These are phyloP conservation scores for Agrotis exclamationis DNA, from an alignment of 2,888 invertebrate genomes.

Conservation along the genomic window DNA sequence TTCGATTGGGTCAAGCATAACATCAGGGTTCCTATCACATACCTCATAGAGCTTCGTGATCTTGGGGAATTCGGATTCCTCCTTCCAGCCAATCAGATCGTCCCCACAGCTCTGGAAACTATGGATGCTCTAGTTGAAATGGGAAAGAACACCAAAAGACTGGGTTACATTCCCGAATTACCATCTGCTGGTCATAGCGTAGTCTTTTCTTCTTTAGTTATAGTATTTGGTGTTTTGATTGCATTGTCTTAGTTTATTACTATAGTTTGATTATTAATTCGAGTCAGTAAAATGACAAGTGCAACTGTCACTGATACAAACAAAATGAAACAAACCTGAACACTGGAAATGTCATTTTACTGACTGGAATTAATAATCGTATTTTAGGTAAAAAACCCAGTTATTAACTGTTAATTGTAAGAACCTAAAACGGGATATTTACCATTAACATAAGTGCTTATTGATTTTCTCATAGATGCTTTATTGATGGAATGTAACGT, in stretches of 20 bases:
- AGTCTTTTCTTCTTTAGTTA: constrained; percentile 64
- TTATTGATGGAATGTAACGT: too few species aligned
- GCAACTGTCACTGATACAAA: too few species aligned
- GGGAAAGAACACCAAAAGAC: constrained; percentile 77
- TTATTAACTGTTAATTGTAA: too few species aligned
- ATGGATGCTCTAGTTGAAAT: constrained; percentile 90
- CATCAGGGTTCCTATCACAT: constrained; percentile 88
- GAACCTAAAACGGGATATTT: too few species aligned
- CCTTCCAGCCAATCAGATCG: constrained; percentile 89
- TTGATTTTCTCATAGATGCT: too few species aligned
- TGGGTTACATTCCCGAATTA: constrained; percentile 69
- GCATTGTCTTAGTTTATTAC: constrained; percentile 38
- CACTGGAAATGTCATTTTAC: too few species aligned
- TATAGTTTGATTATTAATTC: too few species aligned
- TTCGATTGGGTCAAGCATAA: constrained; percentile 92
- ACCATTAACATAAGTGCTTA: too few species aligned
- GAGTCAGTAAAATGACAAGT: too few species aligned
- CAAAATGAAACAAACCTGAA: too few species aligned
- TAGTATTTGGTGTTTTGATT: constrained; percentile 63
- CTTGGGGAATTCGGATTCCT: constrained; percentile 91
- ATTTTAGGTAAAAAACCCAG: too few species aligned
- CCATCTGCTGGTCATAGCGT: constrained; percentile 50
- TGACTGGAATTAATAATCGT: too few species aligned
- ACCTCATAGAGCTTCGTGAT: constrained; percentile 92
- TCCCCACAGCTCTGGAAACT: constrained; percentile 91